Conservation (phyloP, 2,797 vertebrate genomes). For the Buceros bicornis region DNA sequence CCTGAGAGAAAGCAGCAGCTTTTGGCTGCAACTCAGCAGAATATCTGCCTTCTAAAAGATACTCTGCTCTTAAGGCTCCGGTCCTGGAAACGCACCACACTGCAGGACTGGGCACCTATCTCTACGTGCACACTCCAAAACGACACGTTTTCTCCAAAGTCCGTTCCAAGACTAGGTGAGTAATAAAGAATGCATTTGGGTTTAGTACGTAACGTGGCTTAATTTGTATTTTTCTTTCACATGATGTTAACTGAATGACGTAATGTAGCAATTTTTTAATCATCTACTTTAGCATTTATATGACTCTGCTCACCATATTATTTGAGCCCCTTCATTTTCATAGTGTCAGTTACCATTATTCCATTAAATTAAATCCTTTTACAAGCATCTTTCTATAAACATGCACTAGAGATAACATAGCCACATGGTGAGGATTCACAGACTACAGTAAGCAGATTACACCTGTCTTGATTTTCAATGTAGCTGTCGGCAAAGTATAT, state of each 20-base stretch:
- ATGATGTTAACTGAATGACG: background rate
- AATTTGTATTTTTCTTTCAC: conserved; percentile 16
- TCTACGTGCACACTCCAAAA: fast-evolving
- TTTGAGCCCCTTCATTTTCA: conserved; percentile 58
- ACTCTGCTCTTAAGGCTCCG: background rate
- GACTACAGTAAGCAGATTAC: conserved; percentile 74
- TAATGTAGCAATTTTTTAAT: background rate
- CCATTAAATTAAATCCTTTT: conserved; percentile 76
- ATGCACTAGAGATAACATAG: conserved; percentile 67
- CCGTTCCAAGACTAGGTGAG: background rate
- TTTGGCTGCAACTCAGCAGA: background rate
- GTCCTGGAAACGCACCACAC: background rate
- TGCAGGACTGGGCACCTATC: background rate
- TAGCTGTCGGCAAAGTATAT: conserved; percentile 59
- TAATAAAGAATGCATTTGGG: background rate
- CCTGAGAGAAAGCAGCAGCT: background rate
- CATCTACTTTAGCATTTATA: conserved; percentile 9
- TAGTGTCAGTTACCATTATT: conserved; percentile 73
- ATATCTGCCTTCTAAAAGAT: background rate
- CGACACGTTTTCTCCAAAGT: background rate
- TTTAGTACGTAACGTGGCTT: background rate
- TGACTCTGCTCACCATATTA: background rate
- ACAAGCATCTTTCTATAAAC: conserved; percentile 67
- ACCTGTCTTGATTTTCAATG: conserved; percentile 67
- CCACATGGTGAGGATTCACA: conserved; percentile 71